Conservation (phyloP, 2,888 invertebrate genomes). For the Ectemnius lituratus region DNA sequence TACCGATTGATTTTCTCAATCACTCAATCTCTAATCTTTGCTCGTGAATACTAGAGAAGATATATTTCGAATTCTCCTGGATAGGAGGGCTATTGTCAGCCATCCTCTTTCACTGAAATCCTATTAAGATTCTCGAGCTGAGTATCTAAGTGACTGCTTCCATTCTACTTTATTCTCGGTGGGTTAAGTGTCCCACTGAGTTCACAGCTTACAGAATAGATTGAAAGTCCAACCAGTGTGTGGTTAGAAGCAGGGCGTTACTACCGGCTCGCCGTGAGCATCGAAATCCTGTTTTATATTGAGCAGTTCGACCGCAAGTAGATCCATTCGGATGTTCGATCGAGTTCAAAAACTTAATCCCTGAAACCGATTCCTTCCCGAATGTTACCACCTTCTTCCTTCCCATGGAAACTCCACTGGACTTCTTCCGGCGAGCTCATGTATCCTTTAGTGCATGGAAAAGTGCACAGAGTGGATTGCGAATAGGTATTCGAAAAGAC, state of each 20-base stretch:
- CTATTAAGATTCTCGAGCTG: slow-evolving; percentile 20
- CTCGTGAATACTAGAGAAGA: background rate
- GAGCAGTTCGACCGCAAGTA: too few species aligned
- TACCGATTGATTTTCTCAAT: background rate
- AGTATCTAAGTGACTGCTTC: slow-evolving; percentile 33
- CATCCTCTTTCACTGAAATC: slow-evolving; percentile 5
- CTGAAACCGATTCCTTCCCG: too few species aligned
- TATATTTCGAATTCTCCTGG: background rate
- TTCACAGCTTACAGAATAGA: slow-evolving; percentile 36
- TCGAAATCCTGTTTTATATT: background rate
- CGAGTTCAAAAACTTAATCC: too few species aligned
- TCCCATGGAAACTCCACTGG: too few species aligned
- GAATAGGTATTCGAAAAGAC: too few species aligned
- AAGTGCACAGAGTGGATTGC: too few species aligned
- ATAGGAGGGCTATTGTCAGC: background rate
- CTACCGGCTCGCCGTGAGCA: slow-evolving; percentile 7
- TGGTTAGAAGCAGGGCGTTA: slow-evolving; percentile 30
- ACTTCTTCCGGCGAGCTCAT: too few species aligned
- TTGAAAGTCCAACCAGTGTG: slow-evolving; percentile 44
- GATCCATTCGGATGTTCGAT: too few species aligned
- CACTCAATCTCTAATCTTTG: background rate
- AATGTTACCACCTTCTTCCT: too few species aligned
- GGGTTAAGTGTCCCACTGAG: slow-evolving; percentile 1
- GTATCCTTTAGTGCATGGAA: too few species aligned
- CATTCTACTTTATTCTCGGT: slow-evolving; percentile 58